These are phyloP conservation scores for Phalacrocorax brasilianus DNA, from an alignment of 2,113 vertebrate genomes.

Conservation along the genomic window DNA sequence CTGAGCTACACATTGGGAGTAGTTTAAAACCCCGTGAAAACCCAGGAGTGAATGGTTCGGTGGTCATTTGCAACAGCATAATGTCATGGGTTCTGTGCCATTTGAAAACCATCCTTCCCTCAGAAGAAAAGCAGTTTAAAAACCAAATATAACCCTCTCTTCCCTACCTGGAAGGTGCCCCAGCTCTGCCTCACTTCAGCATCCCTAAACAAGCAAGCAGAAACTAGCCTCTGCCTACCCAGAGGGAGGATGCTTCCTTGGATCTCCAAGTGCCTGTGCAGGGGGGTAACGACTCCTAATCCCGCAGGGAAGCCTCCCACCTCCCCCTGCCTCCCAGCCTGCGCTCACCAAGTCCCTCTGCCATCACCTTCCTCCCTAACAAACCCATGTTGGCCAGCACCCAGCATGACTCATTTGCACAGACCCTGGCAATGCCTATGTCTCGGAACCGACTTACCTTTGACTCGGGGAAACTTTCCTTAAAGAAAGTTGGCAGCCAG, in stretches of 20 bases:
- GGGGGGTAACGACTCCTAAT: rapidly evolving
- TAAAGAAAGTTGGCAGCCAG: constrained; percentile 96
- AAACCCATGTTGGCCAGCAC: rapidly evolving
- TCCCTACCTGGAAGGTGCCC: neutral
- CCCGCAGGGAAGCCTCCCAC: neutral
- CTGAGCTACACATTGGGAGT: neutral
- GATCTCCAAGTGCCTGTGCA: neutral
- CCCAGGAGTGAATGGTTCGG: neutral
- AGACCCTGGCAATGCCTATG: rapidly evolving
- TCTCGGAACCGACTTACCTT: constrained; percentile 77
- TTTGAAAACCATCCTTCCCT: neutral
- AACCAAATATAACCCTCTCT: neutral
- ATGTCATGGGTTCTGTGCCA: neutral
- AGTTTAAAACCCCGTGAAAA: neutral
- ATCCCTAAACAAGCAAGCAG: neutral
- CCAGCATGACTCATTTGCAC: rapidly evolving
- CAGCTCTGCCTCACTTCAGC: neutral
- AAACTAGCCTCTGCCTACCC: neutral
- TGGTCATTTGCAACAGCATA: neutral
- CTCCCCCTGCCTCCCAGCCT: neutral
- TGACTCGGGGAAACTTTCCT: constrained; percentile 89
- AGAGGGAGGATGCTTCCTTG: neutral
- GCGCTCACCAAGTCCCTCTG: neutral
- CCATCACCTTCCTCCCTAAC: neutral
- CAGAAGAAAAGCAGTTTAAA: neutral